These are phyloP conservation scores for Anas acuta DNA, from an alignment of 2,797 vertebrate species.

Conservation along the genomic window DNA sequence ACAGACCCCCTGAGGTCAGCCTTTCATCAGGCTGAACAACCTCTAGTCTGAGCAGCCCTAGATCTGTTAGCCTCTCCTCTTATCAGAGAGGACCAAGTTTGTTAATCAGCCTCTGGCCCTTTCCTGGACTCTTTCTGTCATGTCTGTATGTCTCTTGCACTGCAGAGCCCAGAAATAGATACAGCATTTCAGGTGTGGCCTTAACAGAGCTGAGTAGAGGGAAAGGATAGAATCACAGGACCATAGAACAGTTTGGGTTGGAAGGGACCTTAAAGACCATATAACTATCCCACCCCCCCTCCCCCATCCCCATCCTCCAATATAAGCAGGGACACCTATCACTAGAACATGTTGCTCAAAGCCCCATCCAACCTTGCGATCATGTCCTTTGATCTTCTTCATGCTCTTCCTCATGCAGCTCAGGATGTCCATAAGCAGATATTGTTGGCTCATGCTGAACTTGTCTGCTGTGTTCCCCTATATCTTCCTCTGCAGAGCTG, in stretches of 20 bases:
- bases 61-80: not conserved
- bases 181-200: not conserved
- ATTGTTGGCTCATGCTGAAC: not conserved
- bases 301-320: no score
- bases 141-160: not conserved
- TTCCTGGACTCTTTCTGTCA: not conserved
- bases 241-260: no score
- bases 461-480: not conserved
- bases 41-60: not conserved
- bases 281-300: no score
- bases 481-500: not conserved
- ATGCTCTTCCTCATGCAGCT: not conserved
- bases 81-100: not conserved
- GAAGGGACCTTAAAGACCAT: no score
- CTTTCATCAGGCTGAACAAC: no score
- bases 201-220: not conserved
- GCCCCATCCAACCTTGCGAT: no score
- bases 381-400: not conserved
- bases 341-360: no score
- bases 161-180: not conserved
- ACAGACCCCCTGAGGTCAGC: no score
- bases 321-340: no score
- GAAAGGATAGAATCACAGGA: not conserved
- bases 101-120: not conserved
- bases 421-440: not conserved